These are phyloP conservation scores for Xiphorhynchus elegans DNA, from an alignment of 2,113 vertebrate species.

Conservation along the genomic window DNA sequence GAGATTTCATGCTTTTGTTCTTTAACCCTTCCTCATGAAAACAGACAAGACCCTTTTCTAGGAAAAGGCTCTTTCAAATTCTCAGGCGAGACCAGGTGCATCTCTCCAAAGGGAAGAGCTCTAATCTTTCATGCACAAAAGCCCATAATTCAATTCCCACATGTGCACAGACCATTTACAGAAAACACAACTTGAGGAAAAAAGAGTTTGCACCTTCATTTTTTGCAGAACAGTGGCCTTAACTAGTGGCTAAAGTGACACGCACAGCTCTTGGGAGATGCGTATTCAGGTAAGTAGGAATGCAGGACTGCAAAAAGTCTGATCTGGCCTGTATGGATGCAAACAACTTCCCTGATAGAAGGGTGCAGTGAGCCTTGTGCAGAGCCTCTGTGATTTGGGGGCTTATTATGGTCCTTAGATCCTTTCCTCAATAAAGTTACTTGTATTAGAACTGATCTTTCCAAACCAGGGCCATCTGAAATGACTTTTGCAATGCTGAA, in stretches of 20 bases:
- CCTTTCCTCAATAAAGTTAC: not conserved
- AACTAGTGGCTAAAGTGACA: not conserved
- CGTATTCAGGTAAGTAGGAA: not conserved
- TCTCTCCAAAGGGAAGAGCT: not conserved
- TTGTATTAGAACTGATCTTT: not conserved
- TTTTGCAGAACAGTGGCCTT: not conserved
- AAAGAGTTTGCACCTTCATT: not conserved
- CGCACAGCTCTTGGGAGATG: not conserved
- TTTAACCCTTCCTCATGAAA: not conserved
- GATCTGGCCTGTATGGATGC: not conserved
- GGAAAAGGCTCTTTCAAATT: not conserved
- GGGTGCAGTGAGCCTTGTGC: not conserved
- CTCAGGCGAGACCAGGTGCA: not conserved
- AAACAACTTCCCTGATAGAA: not conserved
- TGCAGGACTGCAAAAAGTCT: not conserved
- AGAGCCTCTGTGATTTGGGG: not conserved
- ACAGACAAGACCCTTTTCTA: not conserved
- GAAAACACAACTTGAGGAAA: not conserved
- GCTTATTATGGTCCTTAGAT: not conserved
- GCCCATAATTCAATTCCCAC: not conserved
- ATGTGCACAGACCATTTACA: not conserved
- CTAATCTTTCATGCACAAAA: not conserved
- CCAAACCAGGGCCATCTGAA: not conserved
- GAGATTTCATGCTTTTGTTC: not conserved
- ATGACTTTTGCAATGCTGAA: not conserved